phyloP scores from a whole-genome alignment of 2,797 vertebrate genomes.

The Gymnoscopelus microlampas region DNA sequence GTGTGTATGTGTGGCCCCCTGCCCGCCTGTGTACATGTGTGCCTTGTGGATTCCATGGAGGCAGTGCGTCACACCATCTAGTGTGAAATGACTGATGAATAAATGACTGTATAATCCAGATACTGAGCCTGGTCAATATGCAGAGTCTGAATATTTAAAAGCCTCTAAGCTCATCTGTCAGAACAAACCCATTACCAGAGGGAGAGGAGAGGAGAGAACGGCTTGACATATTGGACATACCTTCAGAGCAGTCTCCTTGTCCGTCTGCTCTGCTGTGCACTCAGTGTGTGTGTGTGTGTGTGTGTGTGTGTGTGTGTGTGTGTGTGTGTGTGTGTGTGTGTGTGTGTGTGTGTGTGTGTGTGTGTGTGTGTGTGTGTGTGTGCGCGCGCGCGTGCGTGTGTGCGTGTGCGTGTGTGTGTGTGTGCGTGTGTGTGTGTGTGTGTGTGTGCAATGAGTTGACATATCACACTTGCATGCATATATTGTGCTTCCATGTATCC shows the following conservation, averaged over 20 bases:
- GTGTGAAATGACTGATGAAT: conserved; percentile 75
- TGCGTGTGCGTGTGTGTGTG: not conserved
- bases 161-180: conserved; percentile 60
- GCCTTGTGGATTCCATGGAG: conserved; percentile 63
- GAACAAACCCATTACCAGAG: conserved; percentile 52
- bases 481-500: too few relatives aligned
- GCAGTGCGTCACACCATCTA: conserved; percentile 66
- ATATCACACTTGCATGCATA: too few relatives aligned
- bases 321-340: not conserved
- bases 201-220: conserved; percentile 35
- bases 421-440: too few relatives aligned
- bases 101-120: conserved; percentile 73
- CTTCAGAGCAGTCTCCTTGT: conserved; percentile 43
- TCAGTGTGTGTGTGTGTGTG: not conserved
- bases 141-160: conserved; percentile 71
- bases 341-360: not conserved
- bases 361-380: conserved; percentile 8
- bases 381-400: not conserved
- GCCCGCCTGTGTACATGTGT: not conserved
- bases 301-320: conserved; percentile 2
- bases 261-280: conserved; percentile 20
- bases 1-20: conserved; percentile 40
- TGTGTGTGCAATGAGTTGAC: not conserved
- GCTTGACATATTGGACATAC: conserved; percentile 50
- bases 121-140: conserved; percentile 65